Conservation (phyloP, 2,888 invertebrate genomes). For the Bombyx huttoni region DNA sequence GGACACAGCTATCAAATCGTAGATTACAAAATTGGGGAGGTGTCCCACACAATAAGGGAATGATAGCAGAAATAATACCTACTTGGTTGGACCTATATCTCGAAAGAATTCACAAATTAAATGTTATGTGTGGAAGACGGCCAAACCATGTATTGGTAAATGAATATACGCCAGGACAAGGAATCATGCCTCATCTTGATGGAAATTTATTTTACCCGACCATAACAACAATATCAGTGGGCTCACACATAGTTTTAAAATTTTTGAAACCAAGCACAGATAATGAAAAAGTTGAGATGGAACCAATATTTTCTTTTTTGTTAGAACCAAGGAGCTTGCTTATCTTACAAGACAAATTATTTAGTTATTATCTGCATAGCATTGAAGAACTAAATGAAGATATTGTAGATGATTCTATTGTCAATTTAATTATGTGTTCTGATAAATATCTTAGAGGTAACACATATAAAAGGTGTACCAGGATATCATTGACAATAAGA, state of each 20-base stretch:
- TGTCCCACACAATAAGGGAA: conserved; percentile 91
- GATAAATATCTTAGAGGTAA: conserved; percentile 68
- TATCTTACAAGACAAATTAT: conserved; percentile 86
- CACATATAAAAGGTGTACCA: conserved; percentile 74
- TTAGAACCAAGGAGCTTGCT: conserved; percentile 91
- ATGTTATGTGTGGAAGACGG: conserved; percentile 78
- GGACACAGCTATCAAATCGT: conserved; percentile 93
- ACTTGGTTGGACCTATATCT: conserved; percentile 83
- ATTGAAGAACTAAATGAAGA: conserved; percentile 83
- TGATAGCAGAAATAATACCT: conserved; percentile 93
- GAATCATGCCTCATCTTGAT: conserved; percentile 97
- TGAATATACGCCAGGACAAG: conserved; percentile 94
- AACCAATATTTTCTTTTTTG: conserved; percentile 79
- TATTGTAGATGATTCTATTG: conserved; percentile 69
- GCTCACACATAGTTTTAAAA: conserved; percentile 91
- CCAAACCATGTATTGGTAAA: conserved; percentile 97
- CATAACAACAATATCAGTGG: conserved; percentile 92
- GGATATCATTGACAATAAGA: conserved; percentile 92
- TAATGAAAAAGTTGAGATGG: conserved; percentile 28
- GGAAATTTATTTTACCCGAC: conserved; percentile 94
- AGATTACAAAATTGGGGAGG: conserved; percentile 99
- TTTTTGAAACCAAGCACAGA: conserved; percentile 75
- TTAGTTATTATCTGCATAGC: conserved; percentile 87
- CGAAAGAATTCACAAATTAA: conserved; percentile 77
- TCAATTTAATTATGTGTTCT: conserved; percentile 77